These are phyloP conservation scores for Archivesica marissinica DNA, from an alignment of 1,140 invertebrate species.

Conservation along the genomic window DNA sequence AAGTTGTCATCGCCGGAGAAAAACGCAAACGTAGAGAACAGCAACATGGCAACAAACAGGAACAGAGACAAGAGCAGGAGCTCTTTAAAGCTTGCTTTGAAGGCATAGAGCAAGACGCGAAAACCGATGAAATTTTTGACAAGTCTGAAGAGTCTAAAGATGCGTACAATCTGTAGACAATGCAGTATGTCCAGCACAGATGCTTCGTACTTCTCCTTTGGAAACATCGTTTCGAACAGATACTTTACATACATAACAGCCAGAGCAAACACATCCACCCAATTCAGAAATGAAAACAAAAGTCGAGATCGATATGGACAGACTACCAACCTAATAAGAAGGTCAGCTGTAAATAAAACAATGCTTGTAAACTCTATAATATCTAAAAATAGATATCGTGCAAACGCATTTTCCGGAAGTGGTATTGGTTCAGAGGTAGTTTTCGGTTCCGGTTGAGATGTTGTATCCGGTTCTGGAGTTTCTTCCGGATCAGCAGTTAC, in stretches of 20 bases:
- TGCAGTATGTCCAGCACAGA: conserved; percentile 53
- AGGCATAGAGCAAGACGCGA: conserved; percentile 96
- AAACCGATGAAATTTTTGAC: conserved; percentile 95
- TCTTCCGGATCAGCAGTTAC: not conserved
- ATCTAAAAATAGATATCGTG: conserved; percentile 28
- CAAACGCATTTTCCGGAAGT: conserved; percentile 21
- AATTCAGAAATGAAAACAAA: conserved; percentile 10
- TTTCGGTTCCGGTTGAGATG: not conserved
- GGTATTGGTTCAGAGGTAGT: not conserved
- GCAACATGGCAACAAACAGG: conserved; percentile 64
- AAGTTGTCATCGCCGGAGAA: conserved; percentile 68
- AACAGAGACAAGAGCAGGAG: conserved; percentile 66
- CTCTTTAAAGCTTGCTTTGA: conserved; percentile 73
- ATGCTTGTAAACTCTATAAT: conserved; percentile 12
- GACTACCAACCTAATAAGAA: conserved; percentile 13
- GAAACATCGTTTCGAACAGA: not conserved
- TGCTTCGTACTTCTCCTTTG: conserved; percentile 39
- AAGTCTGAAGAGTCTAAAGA: conserved; percentile 72
- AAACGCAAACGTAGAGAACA: conserved; percentile 69
- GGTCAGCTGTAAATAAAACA: conserved; percentile 21
- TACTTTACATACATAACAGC: conserved; percentile 36
- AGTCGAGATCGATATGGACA: conserved; percentile 5
- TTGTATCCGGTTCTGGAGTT: not conserved
- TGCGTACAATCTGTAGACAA: conserved; percentile 67
- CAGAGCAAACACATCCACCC: conserved; percentile 35